Conservation (phyloP, 2,888 invertebrate genomes). For the Marronus borbonicus region DNA sequence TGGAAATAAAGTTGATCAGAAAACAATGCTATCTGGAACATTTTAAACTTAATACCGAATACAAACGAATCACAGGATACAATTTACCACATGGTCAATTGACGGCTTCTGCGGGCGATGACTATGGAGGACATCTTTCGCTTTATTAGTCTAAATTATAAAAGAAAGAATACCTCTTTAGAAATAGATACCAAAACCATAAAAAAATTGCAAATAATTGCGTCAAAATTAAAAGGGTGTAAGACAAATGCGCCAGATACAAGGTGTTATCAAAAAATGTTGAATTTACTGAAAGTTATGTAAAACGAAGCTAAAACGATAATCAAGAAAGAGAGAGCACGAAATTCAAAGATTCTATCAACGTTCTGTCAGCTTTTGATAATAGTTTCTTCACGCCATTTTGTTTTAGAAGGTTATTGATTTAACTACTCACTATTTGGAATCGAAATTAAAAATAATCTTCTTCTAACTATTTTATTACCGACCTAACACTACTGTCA, state of each 20-base stretch:
- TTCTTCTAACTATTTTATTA: neutral
- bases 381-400: neutral
- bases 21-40: constrained; percentile 40
- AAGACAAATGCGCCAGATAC: neutral
- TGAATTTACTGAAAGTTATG: neutral
- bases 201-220: neutral
- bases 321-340: neutral
- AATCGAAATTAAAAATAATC: neutral
- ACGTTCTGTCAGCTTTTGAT: too few species aligned
- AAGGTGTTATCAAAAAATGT: neutral
- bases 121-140: constrained; percentile 36
- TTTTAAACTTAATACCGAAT: neutral
- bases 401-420: neutral
- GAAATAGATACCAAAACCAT: neutral
- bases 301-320: neutral
- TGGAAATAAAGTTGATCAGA: constrained; percentile 42
- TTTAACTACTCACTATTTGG: neutral
- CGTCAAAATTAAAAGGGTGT: neutral
- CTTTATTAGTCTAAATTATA: constrained; percentile 29
- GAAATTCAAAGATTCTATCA: neutral
- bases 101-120: constrained; percentile 10
- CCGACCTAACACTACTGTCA: neutral
- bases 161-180: neutral
- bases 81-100: constrained; percentile 34
- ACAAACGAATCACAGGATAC: neutral